Evolutionary conservation across 2,797 vertebrate species (phyloP), one percentile per base, ranked within the genome.

Genomic region (Serranus cabrilla): DNA sequence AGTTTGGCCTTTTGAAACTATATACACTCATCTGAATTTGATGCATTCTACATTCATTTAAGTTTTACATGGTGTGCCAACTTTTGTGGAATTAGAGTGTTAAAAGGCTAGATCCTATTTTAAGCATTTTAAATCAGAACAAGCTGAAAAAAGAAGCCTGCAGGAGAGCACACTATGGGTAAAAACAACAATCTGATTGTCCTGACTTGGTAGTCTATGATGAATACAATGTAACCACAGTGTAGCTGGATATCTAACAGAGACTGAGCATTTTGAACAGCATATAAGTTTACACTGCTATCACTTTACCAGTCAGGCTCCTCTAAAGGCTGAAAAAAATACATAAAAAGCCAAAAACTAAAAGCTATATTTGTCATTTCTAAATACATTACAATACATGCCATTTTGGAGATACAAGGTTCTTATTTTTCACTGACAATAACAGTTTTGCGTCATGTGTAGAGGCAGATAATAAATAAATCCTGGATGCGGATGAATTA

Each of bases 241-340:
- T 10, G 18, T 2, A 31, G 8, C 43, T 18, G 11, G 10, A 13
- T 25, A 43, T 31, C 45, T 17, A 5, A 52, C 50, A 34, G 27
- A 27, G 3, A 27, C 3, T 27, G 27, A 27, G 42, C 25, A 7
- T 37, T n/a, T 37, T 50, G 9, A 37, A n/a, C 21, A 11, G 1
- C 6, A 18, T 42, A 37, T 51, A 20, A 2, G 0, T 42, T 67
- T 62, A 46, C 8, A 49, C 61, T 31, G 55, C 37, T 43, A 20
- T 21, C 17, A 42, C 45, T 59, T 49, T 13, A 61, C 12, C 63
- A 52, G 46, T 50, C 37, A 55, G 21, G 46, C 17, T 69, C 16
- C 34, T 42, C 11, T 27, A 13, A 17, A 64, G 21, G 40, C 50
- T 20, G 20, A 47, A 17, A 8, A 43, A 54, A 10, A 18, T 3